Evolutionary conservation across 2,113 vertebrate species (phyloP).

Genomic region (Numida meleagris): DNA sequence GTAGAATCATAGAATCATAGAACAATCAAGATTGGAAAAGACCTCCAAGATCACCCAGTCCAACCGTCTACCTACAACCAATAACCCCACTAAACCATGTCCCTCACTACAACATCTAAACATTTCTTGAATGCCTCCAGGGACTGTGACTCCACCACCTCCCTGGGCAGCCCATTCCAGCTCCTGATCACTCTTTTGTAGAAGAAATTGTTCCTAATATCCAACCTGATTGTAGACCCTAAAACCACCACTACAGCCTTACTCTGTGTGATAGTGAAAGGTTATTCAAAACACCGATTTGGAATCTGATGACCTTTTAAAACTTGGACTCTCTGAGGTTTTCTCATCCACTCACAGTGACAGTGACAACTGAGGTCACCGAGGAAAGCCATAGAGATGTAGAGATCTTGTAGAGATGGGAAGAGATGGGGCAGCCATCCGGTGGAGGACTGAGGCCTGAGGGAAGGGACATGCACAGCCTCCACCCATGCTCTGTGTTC

Average conservation of each 20-base stretch:
- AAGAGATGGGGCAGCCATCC: neutral
- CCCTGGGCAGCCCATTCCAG: too few species aligned
- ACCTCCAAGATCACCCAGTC: too few species aligned
- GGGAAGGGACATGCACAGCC: neutral
- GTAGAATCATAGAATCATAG: too few species aligned
- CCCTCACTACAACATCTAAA: too few species aligned
- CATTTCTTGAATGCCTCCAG: too few species aligned
- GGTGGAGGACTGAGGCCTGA: accelerated
- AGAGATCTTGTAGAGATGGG: neutral
- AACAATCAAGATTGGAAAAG: too few species aligned
- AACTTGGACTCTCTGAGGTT: accelerated
- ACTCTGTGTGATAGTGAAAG: neutral
- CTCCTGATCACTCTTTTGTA: too few species aligned
- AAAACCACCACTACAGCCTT: neutral
- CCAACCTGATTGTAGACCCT: neutral
- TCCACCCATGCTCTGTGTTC: accelerated
- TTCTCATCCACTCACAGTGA: neutral
- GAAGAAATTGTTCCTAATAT: too few species aligned
- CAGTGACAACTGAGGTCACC: accelerated
- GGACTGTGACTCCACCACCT: too few species aligned
- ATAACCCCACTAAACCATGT: too few species aligned
- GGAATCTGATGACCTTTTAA: neutral
- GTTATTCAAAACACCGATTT: accelerated
- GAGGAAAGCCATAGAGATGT: neutral
- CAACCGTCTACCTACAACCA: too few species aligned